phyloP scores from a whole-genome alignment of 1,140 invertebrate species.

The Callitettix versicolor region DNA sequence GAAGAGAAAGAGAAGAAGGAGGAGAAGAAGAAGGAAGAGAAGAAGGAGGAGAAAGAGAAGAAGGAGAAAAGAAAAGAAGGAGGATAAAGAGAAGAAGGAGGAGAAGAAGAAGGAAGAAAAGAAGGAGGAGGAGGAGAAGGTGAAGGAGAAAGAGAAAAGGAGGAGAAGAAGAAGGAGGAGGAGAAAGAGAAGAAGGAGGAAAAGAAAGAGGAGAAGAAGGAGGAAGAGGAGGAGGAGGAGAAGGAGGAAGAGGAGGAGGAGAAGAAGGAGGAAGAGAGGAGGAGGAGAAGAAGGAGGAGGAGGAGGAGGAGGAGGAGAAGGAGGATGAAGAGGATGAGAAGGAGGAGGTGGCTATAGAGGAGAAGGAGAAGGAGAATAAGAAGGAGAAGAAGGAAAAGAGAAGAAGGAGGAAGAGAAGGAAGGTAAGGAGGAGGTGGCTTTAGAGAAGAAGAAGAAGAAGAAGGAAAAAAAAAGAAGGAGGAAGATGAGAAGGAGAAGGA shows the following conservation, averaged over 20 bases:
- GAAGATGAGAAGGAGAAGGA: no score
- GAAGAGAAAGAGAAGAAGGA: neutral
- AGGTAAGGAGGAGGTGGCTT: no score
- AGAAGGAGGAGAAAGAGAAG: neutral
- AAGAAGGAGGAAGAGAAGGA: no score
- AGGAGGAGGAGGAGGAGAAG: neutral
- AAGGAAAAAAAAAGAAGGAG: no score
- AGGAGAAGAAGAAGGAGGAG: neutral
- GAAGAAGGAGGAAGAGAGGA: neutral
- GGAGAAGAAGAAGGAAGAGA: neutral
- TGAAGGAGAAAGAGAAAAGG: neutral
- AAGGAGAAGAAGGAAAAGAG: no score
- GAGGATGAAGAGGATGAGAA: neutral
- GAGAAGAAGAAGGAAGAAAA: neutral
- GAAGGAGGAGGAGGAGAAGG: neutral
- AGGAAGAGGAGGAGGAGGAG: neutral
- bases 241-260: neutral
- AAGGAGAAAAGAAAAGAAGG: neutral
- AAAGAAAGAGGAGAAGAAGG: neutral
- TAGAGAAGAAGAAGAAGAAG: no score
- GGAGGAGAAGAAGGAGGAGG: neutral
- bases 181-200: neutral
- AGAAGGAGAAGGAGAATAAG: no score
- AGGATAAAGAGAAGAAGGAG: neutral
- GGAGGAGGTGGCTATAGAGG: no score